Percentiles rank a stretch among this genome's conserved stretches.
Conservation (phyloP, 1,140 invertebrate genomes). For the Teleogryllus occipitalis region DNA sequence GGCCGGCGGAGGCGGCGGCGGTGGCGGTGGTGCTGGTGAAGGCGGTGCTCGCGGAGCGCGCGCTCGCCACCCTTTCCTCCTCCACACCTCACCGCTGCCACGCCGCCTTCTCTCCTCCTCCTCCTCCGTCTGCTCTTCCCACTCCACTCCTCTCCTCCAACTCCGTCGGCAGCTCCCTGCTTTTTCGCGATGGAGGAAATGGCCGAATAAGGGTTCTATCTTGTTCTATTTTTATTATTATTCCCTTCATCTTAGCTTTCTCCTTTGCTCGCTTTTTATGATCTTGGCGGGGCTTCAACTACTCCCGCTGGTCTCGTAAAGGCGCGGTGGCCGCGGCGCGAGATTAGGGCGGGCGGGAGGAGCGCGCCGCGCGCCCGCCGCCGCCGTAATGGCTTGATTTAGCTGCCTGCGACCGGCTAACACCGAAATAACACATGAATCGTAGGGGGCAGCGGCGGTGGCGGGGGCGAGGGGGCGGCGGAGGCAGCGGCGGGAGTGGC, state of each 20-base stretch:
- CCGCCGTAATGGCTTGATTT: conserved; percentile 14
- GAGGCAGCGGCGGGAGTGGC: too few species aligned
- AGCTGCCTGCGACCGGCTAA: conserved; percentile 13
- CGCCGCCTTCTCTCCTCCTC: neutral
- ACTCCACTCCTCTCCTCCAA: neutral
- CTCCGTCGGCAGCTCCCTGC: neutral
- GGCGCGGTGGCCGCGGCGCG: conserved; percentile 4
- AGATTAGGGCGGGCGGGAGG: too few species aligned
- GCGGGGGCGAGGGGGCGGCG: too few species aligned
- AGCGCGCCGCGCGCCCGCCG: too few species aligned
- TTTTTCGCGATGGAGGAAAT: conserved; percentile 20
- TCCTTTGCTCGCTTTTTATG: conserved; percentile 19
- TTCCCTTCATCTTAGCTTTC: conserved; percentile 20
- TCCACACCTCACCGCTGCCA: neutral
- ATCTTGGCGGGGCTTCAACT: conserved; percentile 20
- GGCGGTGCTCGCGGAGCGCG: too few species aligned
- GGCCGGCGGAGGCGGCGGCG: too few species aligned
- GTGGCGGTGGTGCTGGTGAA: too few species aligned
- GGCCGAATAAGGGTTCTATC: conserved; percentile 22
- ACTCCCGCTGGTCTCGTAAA: conserved; percentile 18
- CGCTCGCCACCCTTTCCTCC: too few species aligned
- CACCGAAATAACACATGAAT: conserved; percentile 15
- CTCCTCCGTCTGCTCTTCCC: neutral
- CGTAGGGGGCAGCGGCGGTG: too few species aligned
- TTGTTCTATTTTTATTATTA: conserved; percentile 21